Evolutionary conservation across 1,140 invertebrate species (phyloP), one percentile per base, ranked within the genome.

Genomic region (Pogonomyrmex barbatus): DNA sequence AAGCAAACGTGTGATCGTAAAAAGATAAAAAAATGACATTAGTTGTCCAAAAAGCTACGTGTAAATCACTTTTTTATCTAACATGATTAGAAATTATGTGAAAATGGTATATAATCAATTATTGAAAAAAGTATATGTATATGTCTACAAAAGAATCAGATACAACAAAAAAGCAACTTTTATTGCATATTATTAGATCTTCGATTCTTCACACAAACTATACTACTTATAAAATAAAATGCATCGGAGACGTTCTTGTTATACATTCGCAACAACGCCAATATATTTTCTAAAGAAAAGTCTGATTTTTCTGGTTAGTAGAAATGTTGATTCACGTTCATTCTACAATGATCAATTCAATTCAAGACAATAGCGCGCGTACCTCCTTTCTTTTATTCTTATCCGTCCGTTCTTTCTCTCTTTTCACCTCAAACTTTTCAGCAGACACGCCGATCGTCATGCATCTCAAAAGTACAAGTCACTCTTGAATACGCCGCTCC

Each of bases 61-160:
- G 84, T 83, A 90, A 88, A 88, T 92, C 88, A 91, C 91, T 91
- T 36, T 81, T 70, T 47, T 52, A 54, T 79, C 60, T 58, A 67
- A 83, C 39, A 63, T 36, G 9, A 24, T 3, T 68, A 54, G n/a
- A 76, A 67, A 81, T 58, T 33, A 76, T 56, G 75, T 78, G 85
- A 36, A 71, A 90, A 86, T 82, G 58, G 63, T 88, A 30, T 83
- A 10, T n/a, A 75, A 58, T 39, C 5, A 60, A 12, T 36, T 17
- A 42, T 73, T 12, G 42, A 1, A 24, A 33, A 17, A 73, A 82
- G 12, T 5, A 12, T 24, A 14, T 1, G 14, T n/a, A 12, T n/a
- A 12, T 24, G 0, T 4, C 12, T 30, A 39, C 24, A 33, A n/a
- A 71, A 47, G 2, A 73, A 30, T 2, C 2, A 71, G 8, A 17